phyloP scores from a whole-genome alignment of 2,797 vertebrate genomes.

The Mastacembelus armatus region DNA sequence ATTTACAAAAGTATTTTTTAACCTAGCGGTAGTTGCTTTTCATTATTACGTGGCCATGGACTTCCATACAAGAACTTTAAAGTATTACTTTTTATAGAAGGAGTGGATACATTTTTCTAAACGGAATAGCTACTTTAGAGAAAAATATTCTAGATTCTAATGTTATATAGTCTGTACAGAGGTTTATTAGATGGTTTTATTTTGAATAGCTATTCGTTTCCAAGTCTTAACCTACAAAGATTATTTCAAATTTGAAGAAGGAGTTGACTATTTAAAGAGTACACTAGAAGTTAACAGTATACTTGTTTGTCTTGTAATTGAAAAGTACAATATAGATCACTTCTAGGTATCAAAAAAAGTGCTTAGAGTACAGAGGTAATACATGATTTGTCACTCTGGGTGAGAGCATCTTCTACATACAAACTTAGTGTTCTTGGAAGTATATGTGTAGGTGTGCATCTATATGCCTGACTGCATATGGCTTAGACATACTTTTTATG shows the following conservation, averaged over 20 bases:
- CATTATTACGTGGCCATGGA: too few species aligned
- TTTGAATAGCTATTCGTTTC: constrained; percentile 7
- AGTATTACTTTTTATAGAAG: background rate
- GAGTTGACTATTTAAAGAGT: background rate
- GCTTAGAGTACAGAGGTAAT: too few species aligned
- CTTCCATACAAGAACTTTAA: too few species aligned
- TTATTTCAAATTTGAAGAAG: background rate
- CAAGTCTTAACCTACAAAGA: background rate
- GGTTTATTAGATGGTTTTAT: constrained; percentile 2
- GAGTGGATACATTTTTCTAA: background rate
- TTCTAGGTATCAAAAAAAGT: too few species aligned
- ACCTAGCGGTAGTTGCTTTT: too few species aligned
- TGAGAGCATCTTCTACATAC: too few species aligned
- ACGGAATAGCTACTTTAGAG: background rate
- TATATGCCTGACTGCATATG: constrained; percentile 59
- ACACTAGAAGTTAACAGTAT: background rate
- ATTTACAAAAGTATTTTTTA: too few species aligned
- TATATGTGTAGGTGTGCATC: constrained; percentile 52
- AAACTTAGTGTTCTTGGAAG: constrained; percentile 22
- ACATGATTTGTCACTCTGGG: too few species aligned
- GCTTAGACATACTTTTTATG: constrained; percentile 65
- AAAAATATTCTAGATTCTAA: background rate
- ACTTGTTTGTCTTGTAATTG: too few species aligned
- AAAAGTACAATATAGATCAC: too few species aligned
- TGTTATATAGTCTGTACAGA: background rate